Conservation (phyloP, 2,888 invertebrate species). For the Adela reaumurella region DNA sequence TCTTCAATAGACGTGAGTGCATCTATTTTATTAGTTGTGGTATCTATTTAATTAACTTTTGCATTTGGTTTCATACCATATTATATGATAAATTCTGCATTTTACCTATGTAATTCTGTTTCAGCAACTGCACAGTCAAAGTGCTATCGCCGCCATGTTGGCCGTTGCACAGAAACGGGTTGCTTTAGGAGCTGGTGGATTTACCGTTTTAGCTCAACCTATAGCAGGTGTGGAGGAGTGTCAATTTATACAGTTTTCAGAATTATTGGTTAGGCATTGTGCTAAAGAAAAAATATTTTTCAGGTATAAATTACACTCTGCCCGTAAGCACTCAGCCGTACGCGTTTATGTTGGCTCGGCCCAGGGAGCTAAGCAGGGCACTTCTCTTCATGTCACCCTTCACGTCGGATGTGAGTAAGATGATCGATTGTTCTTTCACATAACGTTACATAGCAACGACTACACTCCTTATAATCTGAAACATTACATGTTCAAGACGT, state of each 20-base stretch:
- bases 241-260: no score
- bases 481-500: slow-evolving; percentile 75
- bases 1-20: slow-evolving; percentile 29
- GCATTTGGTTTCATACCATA: no score
- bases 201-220: slow-evolving; percentile 30
- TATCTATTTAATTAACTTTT: no score
- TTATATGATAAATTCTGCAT: no score
- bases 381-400: slow-evolving; percentile 83
- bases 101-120: no score
- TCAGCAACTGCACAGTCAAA: slow-evolving; percentile 28
- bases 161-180: slow-evolving; percentile 33
- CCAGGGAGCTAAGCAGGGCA: slow-evolving; percentile 76
- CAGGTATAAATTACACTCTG: slow-evolving; percentile 71
- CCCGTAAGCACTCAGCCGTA: slow-evolving; percentile 78
- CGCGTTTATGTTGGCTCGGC: slow-evolving; percentile 73
- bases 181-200: slow-evolving; percentile 35
- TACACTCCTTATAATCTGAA: no score
- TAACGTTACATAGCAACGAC: no score
- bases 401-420: slow-evolving; percentile 52
- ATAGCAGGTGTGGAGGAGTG: slow-evolving; percentile 22
- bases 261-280: no score
- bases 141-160: slow-evolving; percentile 25
- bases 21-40: no score
- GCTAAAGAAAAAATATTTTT: no score
- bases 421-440: no score